A percentile compares a stretch with the other conserved stretches of the same genome.
These are phyloP conservation scores for Polyergus mexicanus DNA, from an alignment of 1,140 invertebrate species.

Conservation along the genomic window DNA sequence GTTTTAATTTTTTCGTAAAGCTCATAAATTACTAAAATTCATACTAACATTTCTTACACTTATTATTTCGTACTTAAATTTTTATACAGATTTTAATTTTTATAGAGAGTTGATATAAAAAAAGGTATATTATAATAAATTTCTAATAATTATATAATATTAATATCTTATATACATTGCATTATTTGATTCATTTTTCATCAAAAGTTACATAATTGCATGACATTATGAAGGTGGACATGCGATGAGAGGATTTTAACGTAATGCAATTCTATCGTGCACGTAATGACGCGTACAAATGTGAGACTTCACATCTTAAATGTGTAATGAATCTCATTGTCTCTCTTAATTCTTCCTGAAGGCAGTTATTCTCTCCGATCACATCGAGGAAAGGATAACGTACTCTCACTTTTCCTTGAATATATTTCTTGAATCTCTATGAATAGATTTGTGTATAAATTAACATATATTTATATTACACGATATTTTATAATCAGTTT, in stretches of 20 bases:
- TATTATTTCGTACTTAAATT: neutral
- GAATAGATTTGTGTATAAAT: neutral
- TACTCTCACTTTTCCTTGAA: no score
- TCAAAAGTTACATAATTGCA: neutral
- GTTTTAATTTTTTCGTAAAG: neutral
- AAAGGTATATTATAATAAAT: no score
- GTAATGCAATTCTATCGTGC: constrained; percentile 10
- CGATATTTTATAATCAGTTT: neutral
- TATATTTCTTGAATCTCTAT: no score
- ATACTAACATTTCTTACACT: neutral
- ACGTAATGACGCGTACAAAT: constrained; percentile 7
- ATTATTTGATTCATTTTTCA: neutral
- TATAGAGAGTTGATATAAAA: neutral
- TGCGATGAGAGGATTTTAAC: neutral
- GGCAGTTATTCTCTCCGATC: neutral
- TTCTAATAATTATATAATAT: no score
- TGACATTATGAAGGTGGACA: neutral
- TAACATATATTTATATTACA: neutral
- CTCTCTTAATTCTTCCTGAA: neutral
- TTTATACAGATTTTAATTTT: neutral
- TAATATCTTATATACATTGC: neutral
- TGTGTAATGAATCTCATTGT: neutral
- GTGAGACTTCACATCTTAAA: constrained; percentile 8
- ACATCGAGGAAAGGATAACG: no score
- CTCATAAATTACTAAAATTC: neutral